Evolutionary conservation across 2,113 vertebrate species (phyloP).

Genomic region (Lucifuga dentata): DNA sequence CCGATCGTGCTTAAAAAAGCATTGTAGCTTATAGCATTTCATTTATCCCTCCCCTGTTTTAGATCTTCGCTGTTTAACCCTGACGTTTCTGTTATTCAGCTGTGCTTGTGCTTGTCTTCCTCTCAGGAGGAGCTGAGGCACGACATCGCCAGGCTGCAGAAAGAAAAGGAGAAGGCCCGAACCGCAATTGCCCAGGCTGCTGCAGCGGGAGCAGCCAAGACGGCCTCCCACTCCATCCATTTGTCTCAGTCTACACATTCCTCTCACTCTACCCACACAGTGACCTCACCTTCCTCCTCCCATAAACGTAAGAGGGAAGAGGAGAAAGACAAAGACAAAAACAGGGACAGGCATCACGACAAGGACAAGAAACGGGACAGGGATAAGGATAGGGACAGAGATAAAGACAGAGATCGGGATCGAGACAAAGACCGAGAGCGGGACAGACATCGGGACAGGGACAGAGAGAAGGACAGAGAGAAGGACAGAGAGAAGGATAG

Average conservation of each 20-base stretch:
- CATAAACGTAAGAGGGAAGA: conserved; percentile 96
- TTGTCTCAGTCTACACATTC: conserved; percentile 56
- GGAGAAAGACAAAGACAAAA: conserved; percentile 77
- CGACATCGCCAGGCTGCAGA: conserved; percentile 90
- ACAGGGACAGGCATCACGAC: conserved; percentile 64
- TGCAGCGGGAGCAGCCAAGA: conserved; percentile 70
- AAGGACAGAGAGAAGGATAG: conserved; percentile 65
- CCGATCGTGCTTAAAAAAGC: too few species aligned
- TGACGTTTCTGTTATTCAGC: too few species aligned
- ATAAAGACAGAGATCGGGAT: conserved; percentile 69
- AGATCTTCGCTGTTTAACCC: too few species aligned
- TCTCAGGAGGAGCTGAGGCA: conserved; percentile 94
- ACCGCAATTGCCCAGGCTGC: conserved; percentile 83
- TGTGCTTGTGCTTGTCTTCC: too few species aligned
- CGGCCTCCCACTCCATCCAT: conserved; percentile 47
- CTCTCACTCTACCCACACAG: conserved; percentile 49
- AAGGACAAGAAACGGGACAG: conserved; percentile 69
- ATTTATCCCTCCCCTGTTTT: too few species aligned
- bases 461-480: conserved; percentile 25
- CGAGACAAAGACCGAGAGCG: conserved; percentile 42
- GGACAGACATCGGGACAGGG: conserved; percentile 20
- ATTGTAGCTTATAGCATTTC: too few species aligned
- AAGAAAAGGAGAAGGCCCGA: conserved; percentile 90
- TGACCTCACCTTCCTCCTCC: conserved; percentile 49
- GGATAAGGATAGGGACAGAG: conserved; percentile 55